These are phyloP conservation scores for Megathymus violae DNA, from an alignment of 1,140 invertebrate species.

Conservation along the genomic window DNA sequence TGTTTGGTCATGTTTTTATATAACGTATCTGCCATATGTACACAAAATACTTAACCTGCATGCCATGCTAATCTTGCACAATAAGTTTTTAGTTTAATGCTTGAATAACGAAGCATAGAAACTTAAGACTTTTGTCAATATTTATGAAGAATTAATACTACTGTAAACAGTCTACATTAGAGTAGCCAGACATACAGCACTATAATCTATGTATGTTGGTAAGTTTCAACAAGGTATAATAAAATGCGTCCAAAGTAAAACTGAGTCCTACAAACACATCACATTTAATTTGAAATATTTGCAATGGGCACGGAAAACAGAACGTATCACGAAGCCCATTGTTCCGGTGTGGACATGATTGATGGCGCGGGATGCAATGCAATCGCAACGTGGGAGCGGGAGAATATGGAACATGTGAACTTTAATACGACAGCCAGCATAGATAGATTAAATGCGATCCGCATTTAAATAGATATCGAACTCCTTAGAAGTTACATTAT, in stretches of 20 bases:
- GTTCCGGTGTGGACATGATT: slow-evolving; percentile 58
- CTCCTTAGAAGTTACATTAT: too few relatives aligned
- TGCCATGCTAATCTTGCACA: not conserved
- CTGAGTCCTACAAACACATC: not conserved
- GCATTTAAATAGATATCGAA: slow-evolving; percentile 1
- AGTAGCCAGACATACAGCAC: too few relatives aligned
- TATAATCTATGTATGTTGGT: too few relatives aligned
- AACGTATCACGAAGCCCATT: slow-evolving; percentile 54
- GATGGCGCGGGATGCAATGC: slow-evolving; percentile 54
- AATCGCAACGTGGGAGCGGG: slow-evolving; percentile 65
- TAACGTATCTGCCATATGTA: not conserved
- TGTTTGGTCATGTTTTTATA: slow-evolving; percentile 9
- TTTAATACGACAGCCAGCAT: slow-evolving; percentile 21
- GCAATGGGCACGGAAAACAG: slow-evolving; percentile 49
- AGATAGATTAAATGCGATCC: too few relatives aligned
- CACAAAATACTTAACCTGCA: not conserved
- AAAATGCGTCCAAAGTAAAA: too few relatives aligned
- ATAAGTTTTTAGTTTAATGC: not conserved
- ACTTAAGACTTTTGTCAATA: too few relatives aligned
- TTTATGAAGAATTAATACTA: too few relatives aligned
- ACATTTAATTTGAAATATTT: slow-evolving; percentile 47
- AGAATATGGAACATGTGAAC: slow-evolving; percentile 72
- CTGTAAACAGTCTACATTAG: too few relatives aligned
- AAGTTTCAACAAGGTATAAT: too few relatives aligned
- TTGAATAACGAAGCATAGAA: not conserved